Conservation (phyloP, 2,113 vertebrate species). For the Bambusicola thoracicus region DNA sequence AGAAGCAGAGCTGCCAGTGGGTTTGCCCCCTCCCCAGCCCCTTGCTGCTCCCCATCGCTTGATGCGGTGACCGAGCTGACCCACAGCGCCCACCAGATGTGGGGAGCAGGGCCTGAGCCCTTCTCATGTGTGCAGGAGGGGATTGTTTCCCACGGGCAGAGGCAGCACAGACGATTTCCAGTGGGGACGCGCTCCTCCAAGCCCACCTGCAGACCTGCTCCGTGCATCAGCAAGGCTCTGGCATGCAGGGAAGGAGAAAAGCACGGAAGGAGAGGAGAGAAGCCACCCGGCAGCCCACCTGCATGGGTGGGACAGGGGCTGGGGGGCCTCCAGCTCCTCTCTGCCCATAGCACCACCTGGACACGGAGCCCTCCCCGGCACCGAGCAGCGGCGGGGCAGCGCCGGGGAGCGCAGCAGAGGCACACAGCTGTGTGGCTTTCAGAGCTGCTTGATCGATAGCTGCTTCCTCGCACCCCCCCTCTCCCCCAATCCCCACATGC, state of each 20-base stretch:
- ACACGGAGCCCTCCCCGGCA: accelerated
- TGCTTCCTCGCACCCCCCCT: slow-evolving; percentile 55
- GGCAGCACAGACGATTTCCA: neutral
- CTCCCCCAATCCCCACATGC: slow-evolving; percentile 67
- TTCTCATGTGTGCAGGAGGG: neutral
- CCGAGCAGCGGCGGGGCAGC: neutral
- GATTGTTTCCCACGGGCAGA: neutral
- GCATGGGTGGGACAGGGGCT: neutral
- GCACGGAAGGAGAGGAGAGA: too few species aligned
- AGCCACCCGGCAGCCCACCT: neutral
- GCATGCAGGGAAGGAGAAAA: neutral
- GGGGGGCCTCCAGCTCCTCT: neutral
- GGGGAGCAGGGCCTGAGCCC: neutral
- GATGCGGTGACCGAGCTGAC: neutral
- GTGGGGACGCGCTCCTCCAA: neutral
- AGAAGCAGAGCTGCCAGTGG: neutral
- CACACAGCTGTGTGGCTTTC: slow-evolving; percentile 82
- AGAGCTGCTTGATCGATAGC: slow-evolving; percentile 81
- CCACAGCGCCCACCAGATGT: neutral
- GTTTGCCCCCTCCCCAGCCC: neutral
- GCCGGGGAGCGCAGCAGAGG: neutral
- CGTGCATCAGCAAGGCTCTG: neutral
- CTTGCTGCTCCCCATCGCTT: neutral
- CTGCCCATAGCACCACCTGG: neutral
- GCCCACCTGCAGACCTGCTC: neutral